These are phyloP conservation scores for Deilephila porcellus DNA, from an alignment of 2,888 invertebrate genomes.

Conservation along the genomic window DNA sequence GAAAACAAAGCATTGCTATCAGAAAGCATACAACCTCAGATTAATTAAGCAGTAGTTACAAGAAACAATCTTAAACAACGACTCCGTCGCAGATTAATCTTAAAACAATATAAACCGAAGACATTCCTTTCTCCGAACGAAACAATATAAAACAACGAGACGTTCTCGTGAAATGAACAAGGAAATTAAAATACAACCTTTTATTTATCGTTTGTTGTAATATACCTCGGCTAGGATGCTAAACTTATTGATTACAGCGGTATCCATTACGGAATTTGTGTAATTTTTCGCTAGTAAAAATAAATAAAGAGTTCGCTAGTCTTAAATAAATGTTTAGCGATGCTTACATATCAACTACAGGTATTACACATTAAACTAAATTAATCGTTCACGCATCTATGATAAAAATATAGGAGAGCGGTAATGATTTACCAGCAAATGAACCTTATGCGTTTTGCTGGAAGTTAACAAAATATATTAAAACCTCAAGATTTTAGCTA, in stretches of 20 bases:
- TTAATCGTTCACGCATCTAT: too few relatives aligned
- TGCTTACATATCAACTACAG: too few relatives aligned
- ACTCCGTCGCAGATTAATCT: conserved; percentile 24
- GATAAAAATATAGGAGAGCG: too few relatives aligned
- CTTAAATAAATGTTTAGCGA: neutral
- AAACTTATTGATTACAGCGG: neutral
- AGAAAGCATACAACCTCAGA: neutral
- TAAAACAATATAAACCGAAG: conserved; percentile 25
- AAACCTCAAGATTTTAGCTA: too few relatives aligned
- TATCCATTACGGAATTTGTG: neutral
- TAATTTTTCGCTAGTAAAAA: neutral
- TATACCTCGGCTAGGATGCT: neutral
- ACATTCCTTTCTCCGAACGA: conserved; percentile 14
- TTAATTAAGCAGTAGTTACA: neutral
- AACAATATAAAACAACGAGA: conserved; percentile 27
- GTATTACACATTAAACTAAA: too few relatives aligned
- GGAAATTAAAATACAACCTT: conserved; percentile 27
- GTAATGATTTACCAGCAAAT: too few relatives aligned
- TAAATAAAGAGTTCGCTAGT: neutral
- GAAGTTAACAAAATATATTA: too few relatives aligned
- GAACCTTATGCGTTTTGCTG: too few relatives aligned
- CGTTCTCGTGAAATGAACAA: conserved; percentile 20
- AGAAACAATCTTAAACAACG: conserved; percentile 13
- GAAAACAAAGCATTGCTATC: neutral
- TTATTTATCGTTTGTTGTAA: conserved; percentile 14